Conservation (phyloP, 2,888 invertebrate species). For the Tetheella fluctuosa region DNA sequence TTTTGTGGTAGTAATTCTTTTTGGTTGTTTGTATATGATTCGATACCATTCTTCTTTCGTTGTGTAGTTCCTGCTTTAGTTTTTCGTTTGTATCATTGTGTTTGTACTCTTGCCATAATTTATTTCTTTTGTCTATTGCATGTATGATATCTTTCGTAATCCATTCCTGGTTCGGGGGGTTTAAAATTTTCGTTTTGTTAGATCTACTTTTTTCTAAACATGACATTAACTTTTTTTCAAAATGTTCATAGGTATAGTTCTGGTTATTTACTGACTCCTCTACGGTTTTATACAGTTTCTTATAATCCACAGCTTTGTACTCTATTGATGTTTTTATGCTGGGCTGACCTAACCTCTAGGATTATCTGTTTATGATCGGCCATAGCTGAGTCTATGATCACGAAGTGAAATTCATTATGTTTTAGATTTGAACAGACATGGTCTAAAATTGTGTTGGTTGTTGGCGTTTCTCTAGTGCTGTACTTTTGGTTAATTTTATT, state of each 20-base stretch:
- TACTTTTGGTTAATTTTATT: slow-evolving; percentile 28
- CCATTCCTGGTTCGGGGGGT: slow-evolving; percentile 30
- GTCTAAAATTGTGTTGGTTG: slow-evolving; percentile 31
- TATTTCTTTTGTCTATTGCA: slow-evolving; percentile 29
- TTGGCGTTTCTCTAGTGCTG: slow-evolving; percentile 26
- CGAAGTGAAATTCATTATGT: slow-evolving; percentile 25
- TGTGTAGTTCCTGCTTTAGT: slow-evolving; percentile 16
- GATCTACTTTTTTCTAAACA: slow-evolving; percentile 17
- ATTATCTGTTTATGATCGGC: slow-evolving; percentile 36
- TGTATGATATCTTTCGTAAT: slow-evolving; percentile 29
- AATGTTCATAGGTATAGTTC: background rate
- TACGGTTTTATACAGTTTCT: background rate
- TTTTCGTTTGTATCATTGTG: slow-evolving; percentile 21
- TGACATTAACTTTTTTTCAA: background rate
- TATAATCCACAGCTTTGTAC: slow-evolving; percentile 10
- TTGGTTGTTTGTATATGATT: slow-evolving; percentile 19
- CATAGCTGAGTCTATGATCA: slow-evolving; percentile 27
- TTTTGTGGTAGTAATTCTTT: slow-evolving; percentile 20
- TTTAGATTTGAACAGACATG: slow-evolving; percentile 30
- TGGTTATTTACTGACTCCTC: background rate
- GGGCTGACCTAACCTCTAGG: slow-evolving; percentile 17
- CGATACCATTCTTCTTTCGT: slow-evolving; percentile 17
- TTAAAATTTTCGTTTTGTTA: slow-evolving; percentile 25
- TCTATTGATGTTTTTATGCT: background rate
- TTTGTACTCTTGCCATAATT: slow-evolving; percentile 22